These are phyloP conservation scores for Drosophila nikananu DNA, from an alignment of 1,140 invertebrate genomes.

Conservation along the genomic window DNA sequence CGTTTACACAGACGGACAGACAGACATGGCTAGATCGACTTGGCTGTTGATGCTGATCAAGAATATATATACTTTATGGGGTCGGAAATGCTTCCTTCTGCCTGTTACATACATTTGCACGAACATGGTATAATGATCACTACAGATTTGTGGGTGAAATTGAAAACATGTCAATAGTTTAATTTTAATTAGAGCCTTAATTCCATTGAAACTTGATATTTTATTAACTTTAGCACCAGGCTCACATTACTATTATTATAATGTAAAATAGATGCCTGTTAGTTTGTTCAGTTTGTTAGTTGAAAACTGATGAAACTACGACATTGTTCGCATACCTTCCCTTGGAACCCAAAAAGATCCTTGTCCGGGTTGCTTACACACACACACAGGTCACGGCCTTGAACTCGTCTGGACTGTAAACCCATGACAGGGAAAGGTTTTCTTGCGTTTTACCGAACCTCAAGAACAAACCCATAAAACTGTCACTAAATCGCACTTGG, in stretches of 20 bases:
- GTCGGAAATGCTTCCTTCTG: no score
- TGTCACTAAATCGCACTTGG: constrained; percentile 55
- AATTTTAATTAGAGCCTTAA: neutral
- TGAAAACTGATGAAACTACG: constrained; percentile 2
- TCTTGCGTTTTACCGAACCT: constrained; percentile 29
- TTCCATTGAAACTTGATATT: neutral
- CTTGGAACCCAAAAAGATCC: neutral
- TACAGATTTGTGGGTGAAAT: neutral
- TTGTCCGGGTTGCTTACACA: constrained; percentile 4
- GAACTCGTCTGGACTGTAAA: constrained; percentile 35
- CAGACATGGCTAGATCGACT: no score
- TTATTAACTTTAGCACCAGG: neutral
- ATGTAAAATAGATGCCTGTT: constrained; percentile 13
- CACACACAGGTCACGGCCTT: constrained; percentile 35
- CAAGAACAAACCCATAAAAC: constrained; percentile 69
- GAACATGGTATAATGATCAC: no score
- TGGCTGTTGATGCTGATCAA: no score
- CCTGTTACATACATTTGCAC: no score
- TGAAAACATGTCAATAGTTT: neutral
- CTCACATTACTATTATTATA: neutral
- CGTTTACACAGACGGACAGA: no score
- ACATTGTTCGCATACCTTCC: neutral
- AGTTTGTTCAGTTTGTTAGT: neutral
- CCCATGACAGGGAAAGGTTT: neutral
- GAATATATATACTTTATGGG: no score